A percentile compares a stretch with the other conserved stretches of the same genome.
phyloP scores from a whole-genome alignment of 2,113 vertebrate species.

The Patagioenas fasciata region DNA sequence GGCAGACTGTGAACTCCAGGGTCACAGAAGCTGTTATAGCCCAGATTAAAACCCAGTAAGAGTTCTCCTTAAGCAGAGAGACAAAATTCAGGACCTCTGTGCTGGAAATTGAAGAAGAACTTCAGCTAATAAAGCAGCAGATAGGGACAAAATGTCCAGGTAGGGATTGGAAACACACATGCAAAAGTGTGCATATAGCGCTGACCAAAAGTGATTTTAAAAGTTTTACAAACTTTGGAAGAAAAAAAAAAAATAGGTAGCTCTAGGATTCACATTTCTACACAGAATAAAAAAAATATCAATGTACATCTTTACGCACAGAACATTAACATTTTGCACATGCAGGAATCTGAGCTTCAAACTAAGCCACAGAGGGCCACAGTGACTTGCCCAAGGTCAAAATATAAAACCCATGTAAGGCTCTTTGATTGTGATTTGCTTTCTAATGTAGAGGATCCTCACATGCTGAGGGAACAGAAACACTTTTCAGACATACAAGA shows the following conservation, averaged over 20 bases:
- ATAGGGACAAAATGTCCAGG: not conserved
- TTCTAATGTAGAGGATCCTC: constrained; percentile 32
- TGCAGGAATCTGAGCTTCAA: constrained; percentile 9
- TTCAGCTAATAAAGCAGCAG: not conserved
- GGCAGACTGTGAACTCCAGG: not conserved
- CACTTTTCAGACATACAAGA: not conserved
- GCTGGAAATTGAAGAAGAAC: not conserved
- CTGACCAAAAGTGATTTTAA: not conserved
- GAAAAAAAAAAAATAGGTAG: not conserved
- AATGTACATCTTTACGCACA: not conserved
- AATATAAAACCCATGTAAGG: constrained; percentile 5
- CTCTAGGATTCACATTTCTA: not conserved
- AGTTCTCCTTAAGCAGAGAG: not conserved
- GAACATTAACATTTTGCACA: constrained; percentile 19
- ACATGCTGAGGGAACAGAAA: constrained; percentile 21
- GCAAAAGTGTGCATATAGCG: not conserved
- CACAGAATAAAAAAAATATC: not conserved
- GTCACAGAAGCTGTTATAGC: not conserved
- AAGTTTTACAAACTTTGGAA: not conserved
- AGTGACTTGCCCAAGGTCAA: constrained; percentile 42
- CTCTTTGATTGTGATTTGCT: constrained; percentile 44
- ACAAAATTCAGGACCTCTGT: not conserved
- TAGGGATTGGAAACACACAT: not conserved
- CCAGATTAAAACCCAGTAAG: not conserved
- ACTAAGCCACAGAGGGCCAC: not conserved